Conservation (phyloP, 2,797 vertebrate genomes). For the Mormyrops attenuatus region DNA sequence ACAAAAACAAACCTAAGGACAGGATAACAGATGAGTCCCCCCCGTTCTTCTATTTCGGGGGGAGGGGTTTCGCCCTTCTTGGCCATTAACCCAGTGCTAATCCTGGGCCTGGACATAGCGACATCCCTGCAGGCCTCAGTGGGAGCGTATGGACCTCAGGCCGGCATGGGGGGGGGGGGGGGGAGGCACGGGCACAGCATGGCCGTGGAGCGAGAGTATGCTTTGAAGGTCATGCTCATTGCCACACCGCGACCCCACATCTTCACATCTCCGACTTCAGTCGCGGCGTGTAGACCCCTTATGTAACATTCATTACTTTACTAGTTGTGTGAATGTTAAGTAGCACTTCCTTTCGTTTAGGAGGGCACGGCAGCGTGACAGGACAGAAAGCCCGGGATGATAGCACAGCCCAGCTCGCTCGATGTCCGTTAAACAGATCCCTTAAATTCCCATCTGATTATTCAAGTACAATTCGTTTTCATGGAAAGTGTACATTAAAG, state of each 20-base stretch:
- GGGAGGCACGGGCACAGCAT: slow-evolving; percentile 42
- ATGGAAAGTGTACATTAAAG: not conserved
- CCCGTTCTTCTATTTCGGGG: not conserved
- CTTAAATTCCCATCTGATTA: not conserved
- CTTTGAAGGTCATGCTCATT: slow-evolving; percentile 76
- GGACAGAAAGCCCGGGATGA: slow-evolving; percentile 27
- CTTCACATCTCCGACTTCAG: slow-evolving; percentile 38
- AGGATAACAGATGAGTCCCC: not conserved
- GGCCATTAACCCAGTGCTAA: slow-evolving; percentile 27
- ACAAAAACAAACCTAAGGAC: not conserved
- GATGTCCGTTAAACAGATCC: not conserved
- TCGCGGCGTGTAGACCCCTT: slow-evolving; percentile 36
- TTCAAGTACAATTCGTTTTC: not conserved
- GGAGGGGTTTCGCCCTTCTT: not conserved
- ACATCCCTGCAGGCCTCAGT: slow-evolving; percentile 30
- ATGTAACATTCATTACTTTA: slow-evolving; percentile 41
- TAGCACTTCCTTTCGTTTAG: not conserved
- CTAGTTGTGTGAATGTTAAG: slow-evolving; percentile 5
- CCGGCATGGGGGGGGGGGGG: not conserved
- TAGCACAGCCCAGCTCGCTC: not conserved
- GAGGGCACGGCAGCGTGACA: slow-evolving; percentile 33
- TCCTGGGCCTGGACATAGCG: slow-evolving; percentile 38
- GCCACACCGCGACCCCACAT: slow-evolving; percentile 50
- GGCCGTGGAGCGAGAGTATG: slow-evolving; percentile 48
- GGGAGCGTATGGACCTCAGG: not conserved